phyloP scores from a whole-genome alignment of 2,113 vertebrate genomes.

The Toxotes jaculatrix region DNA sequence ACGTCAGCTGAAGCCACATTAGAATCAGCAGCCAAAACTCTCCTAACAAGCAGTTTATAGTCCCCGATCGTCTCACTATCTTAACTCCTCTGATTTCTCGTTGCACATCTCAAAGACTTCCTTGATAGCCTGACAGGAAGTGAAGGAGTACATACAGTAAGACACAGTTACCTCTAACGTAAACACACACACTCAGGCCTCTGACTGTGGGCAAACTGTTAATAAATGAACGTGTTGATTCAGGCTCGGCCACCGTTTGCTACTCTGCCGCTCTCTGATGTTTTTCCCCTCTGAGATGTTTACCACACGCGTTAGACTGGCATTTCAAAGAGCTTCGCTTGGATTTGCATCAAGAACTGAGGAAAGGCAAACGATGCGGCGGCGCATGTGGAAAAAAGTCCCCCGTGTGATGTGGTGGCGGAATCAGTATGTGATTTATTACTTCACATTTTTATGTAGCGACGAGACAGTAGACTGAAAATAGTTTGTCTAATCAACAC shows the following conservation, averaged over 20 bases:
- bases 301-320: slow-evolving; percentile 55
- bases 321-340: slow-evolving; percentile 63
- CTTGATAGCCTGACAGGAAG: slow-evolving; percentile 73
- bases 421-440: slow-evolving; percentile 4
- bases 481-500: slow-evolving; percentile 33
- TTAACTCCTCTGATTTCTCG: slow-evolving; percentile 60
- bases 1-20: slow-evolving; percentile 17
- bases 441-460: slow-evolving; percentile 36
- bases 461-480: slow-evolving; percentile 20
- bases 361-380: slow-evolving; percentile 19
- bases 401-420: slow-evolving; percentile 23
- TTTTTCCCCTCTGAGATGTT: slow-evolving; percentile 69
- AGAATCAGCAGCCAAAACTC: slow-evolving; percentile 18
- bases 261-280: slow-evolving; percentile 57
- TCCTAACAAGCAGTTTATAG: slow-evolving; percentile 36
- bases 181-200: slow-evolving; percentile 65
- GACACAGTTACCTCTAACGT: slow-evolving; percentile 70
- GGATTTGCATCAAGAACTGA: slow-evolving; percentile 62
- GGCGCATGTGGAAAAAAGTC: slow-evolving; percentile 38
- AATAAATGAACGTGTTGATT: slow-evolving; percentile 79
- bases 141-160: slow-evolving; percentile 72
- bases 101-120: slow-evolving; percentile 75
- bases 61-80: slow-evolving; percentile 46
- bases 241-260: slow-evolving; percentile 56
- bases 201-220: slow-evolving; percentile 69